A percentile compares a stretch with the other conserved stretches of the same genome.
Conservation (phyloP, 2,113 vertebrate species). For the Festucalex cinctus region DNA sequence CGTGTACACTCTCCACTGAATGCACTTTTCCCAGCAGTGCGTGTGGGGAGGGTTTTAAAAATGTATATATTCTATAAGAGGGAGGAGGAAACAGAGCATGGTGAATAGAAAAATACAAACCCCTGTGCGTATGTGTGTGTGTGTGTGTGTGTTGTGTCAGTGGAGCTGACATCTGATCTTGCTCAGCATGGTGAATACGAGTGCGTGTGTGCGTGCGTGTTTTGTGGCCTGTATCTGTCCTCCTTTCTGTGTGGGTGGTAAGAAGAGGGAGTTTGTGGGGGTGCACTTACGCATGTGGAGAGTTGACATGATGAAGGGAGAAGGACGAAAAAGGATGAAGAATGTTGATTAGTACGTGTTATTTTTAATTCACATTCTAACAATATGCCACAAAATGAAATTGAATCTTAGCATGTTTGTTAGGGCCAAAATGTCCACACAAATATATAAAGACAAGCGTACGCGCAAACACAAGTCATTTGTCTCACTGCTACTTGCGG, state of each 20-base stretch:
- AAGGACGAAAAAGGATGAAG: not conserved
- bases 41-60: slow-evolving; percentile 42
- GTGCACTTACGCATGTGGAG: slow-evolving; percentile 48
- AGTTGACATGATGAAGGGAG: not conserved
- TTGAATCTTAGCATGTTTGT: too few relatives aligned
- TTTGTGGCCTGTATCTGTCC: slow-evolving; percentile 60
- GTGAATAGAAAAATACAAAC: slow-evolving; percentile 61
- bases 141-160: slow-evolving; percentile 23
- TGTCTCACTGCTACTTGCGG: slow-evolving; percentile 16
- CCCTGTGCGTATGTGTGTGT: slow-evolving; percentile 8
- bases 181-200: slow-evolving; percentile 65
- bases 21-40: not conserved
- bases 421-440: not conserved
- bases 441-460: not conserved
- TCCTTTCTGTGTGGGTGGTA: slow-evolving; percentile 64
- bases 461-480: not conserved
- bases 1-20: not conserved
- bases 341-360: not conserved
- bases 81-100: slow-evolving; percentile 58
- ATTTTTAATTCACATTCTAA: not conserved
- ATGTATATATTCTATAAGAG: slow-evolving; percentile 66
- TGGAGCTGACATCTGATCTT: slow-evolving; percentile 65
- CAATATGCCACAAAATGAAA: too few relatives aligned
- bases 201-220: slow-evolving; percentile 38
- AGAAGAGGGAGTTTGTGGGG: slow-evolving; percentile 42